These are phyloP conservation scores for Bombus terrestris DNA, from an alignment of 1,140 invertebrate species.

Conservation along the genomic window DNA sequence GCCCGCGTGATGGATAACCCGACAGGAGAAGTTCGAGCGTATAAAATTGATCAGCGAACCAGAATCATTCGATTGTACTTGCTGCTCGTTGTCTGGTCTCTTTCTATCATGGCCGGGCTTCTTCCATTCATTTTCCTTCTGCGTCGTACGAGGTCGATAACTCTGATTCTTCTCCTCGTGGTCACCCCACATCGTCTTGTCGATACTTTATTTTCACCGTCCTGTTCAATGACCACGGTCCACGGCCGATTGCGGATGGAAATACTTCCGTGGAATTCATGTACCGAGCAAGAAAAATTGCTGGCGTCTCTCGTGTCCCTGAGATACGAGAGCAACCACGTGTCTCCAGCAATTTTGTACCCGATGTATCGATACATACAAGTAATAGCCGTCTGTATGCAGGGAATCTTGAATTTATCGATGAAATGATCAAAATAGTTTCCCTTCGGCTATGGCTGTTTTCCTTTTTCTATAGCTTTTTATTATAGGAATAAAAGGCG, in stretches of 20 bases:
- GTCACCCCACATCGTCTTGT: slow-evolving; percentile 22
- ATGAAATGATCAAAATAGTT: no score
- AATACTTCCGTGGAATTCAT: slow-evolving; percentile 57
- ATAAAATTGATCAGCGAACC: slow-evolving; percentile 73
- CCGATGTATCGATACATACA: no score
- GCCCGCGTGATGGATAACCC: slow-evolving; percentile 68
- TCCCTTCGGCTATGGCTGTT: no score
- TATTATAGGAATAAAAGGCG: no score
- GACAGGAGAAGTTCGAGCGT: slow-evolving; percentile 61
- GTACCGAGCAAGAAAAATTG: slow-evolving; percentile 51
- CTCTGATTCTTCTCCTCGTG: slow-evolving; percentile 44
- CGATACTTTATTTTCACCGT: slow-evolving; percentile 62
- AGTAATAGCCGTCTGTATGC: no score
- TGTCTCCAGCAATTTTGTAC: neutral
- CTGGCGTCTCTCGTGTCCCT: neutral
- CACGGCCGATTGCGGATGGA: slow-evolving; percentile 59
- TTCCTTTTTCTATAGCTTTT: no score
- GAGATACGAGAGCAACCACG: neutral
- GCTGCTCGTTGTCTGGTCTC: slow-evolving; percentile 45
- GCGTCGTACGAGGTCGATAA: slow-evolving; percentile 59
- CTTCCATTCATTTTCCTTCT: slow-evolving; percentile 62
- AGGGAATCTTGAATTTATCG: neutral
- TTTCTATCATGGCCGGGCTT: slow-evolving; percentile 28
- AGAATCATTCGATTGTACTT: slow-evolving; percentile 75
- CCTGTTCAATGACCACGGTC: slow-evolving; percentile 57